Base-by-base conservation (phyloP, 2,888 invertebrate species). In the Mesorhabditis spiculigera region DNA sequence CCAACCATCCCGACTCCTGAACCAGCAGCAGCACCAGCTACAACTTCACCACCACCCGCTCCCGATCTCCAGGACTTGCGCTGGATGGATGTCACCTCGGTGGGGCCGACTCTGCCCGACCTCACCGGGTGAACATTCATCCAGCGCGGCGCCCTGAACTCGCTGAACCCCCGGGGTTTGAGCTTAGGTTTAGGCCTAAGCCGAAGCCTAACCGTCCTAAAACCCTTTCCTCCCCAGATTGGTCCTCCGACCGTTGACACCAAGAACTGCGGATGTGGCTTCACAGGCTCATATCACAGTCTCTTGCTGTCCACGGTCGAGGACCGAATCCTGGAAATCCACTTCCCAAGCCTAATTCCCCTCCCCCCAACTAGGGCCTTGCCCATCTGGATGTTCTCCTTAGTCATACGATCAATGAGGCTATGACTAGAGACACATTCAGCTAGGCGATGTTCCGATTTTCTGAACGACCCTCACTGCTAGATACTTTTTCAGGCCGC, bases 351-450 rank as follows among this genome's bases (percentile, higher is more conserved):
- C 63, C 41, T 16, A 16, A n/a, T 63, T 8, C 63, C n/a, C 63
- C 13, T 16, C 63, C 63, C 63, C 28, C 28, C 28, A 28, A 28
- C 28, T 28, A 28, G 28, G 28, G 28, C 28, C 1, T 50, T 50
- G 50, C 61, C 28, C 50, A 69, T 72, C 76, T 76, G 76, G 76
- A 71, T 76, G 76, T 76, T 70, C 72, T 71, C 71, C 70, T 73
- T 74, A 68, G 76, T 76, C 76, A 71, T 76, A 76, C 68, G 45
- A 42, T 44, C 43, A 50, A n/a, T 5, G 44, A 63, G 65, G 63
- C 10, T 78, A 78, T 75, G 77, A 78, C 77, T 78, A 78, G 77
- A 78, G 77, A 75, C 77, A 78, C 75, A 78, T 78, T 78, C 77
- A 78, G 77, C 77, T 74, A 68, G 75, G 77, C 74, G 63, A 16